Percentiles rank a stretch among this genome's conserved stretches.
Conservation (phyloP, 2,888 invertebrate genomes). For the Clistopyga incitator region DNA sequence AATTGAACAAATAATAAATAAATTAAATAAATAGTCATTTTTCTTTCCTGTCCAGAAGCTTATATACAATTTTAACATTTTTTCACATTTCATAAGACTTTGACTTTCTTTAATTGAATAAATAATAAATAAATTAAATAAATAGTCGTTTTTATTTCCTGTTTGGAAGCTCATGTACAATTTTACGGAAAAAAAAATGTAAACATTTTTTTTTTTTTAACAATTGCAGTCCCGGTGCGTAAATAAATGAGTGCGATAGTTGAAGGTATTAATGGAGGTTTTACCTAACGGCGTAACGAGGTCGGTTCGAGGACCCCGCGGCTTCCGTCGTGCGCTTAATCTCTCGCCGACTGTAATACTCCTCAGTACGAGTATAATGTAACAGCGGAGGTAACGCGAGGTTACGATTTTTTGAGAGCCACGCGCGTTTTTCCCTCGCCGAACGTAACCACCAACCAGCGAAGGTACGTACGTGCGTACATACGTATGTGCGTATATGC, state of each 20-base stretch:
- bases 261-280: slow-evolving; percentile 32
- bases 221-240: neutral
- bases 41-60: too few relatives aligned
- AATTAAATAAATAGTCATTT: too few relatives aligned
- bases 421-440: slow-evolving; percentile 30
- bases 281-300: slow-evolving; percentile 48
- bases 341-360: slow-evolving; percentile 35
- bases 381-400: slow-evolving; percentile 8
- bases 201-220: too few relatives aligned
- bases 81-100: too few relatives aligned
- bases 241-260: neutral
- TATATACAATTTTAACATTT: too few relatives aligned
- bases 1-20: too few relatives aligned
- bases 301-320: slow-evolving; percentile 52
- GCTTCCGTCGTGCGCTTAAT: slow-evolving; percentile 35
- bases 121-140: too few relatives aligned
- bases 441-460: neutral
- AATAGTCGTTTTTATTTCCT: too few relatives aligned
- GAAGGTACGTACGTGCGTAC: neutral
- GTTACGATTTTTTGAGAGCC: slow-evolving; percentile 11
- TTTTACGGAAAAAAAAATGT: too few relatives aligned
- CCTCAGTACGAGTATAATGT: neutral
- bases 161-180: too few relatives aligned
- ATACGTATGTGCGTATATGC: neutral
- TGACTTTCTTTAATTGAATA: too few relatives aligned